These are phyloP conservation scores for Lasioglossum calceatum DNA, from an alignment of 2,888 invertebrate genomes.

Conservation along the genomic window DNA sequence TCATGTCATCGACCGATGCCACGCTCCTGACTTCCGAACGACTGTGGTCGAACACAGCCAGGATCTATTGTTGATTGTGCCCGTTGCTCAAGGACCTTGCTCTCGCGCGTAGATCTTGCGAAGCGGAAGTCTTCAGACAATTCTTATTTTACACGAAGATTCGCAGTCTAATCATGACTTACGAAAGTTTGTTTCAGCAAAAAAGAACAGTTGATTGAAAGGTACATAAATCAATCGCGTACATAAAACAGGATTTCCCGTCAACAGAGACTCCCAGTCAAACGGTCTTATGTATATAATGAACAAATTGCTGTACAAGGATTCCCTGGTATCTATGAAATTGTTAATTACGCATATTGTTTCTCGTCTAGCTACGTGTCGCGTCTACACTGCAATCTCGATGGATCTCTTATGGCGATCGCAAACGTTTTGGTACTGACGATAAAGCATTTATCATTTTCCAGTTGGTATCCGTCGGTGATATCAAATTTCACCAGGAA, in stretches of 20 bases:
- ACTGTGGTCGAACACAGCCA: neutral
- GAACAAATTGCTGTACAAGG: constrained; percentile 20
- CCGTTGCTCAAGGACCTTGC: neutral
- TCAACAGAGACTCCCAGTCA: neutral
- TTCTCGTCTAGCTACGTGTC: neutral
- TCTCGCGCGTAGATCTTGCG: neutral
- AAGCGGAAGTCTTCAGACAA: neutral
- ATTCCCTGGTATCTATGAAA: neutral
- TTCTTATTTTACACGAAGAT: too few species aligned
- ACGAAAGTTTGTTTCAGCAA: neutral
- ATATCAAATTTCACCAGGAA: neutral
- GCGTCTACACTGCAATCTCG: constrained; percentile 17
- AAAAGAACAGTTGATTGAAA: neutral
- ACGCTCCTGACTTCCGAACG: neutral
- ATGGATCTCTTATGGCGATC: neutral
- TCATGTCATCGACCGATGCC: constrained; percentile 14
- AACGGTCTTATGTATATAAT: neutral
- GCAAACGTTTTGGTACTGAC: neutral
- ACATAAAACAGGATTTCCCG: neutral
- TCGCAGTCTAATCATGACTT: neutral
- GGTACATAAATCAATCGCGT: neutral
- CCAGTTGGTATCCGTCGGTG: neutral
- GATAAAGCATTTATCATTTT: neutral
- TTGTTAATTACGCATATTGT: constrained; percentile 13
- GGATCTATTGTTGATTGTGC: constrained; percentile 9